These are phyloP conservation scores for Drosophila suzukii DNA, from an alignment of 1,140 invertebrate genomes.

Conservation along the genomic window DNA sequence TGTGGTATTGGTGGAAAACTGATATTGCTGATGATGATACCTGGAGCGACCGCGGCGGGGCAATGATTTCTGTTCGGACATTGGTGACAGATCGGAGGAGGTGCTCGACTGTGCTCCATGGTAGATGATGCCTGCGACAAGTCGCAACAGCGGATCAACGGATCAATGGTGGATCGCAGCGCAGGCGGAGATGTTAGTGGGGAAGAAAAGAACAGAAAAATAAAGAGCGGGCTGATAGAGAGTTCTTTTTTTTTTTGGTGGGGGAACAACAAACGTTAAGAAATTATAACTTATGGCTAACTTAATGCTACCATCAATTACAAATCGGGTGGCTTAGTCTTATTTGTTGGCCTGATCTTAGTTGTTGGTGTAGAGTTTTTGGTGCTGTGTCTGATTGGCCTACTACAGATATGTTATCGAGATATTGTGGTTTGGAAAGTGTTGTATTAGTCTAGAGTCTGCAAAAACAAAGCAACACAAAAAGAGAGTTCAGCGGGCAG, in stretches of 20 bases:
- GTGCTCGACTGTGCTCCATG: conserved; percentile 91
- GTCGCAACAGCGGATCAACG: conserved; percentile 14
- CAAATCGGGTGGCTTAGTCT: conserved; percentile 30
- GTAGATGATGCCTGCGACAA: conserved; percentile 88
- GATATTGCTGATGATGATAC: conserved; percentile 86
- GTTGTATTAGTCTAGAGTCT: conserved; percentile 83
- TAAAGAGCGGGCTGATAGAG: conserved; percentile 64
- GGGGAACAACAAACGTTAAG: conserved; percentile 5
- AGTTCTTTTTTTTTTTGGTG: conserved; percentile 44
- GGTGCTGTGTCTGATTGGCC: conserved; percentile 43
- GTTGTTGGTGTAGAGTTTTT: conserved; percentile 33
- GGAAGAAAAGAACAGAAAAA: conserved; percentile 72
- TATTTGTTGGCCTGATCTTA: conserved; percentile 46
- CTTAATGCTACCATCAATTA: conserved; percentile 24
- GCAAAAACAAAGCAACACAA: conserved; percentile 71
- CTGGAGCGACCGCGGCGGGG: conserved; percentile 89
- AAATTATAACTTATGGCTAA: conserved; percentile 42
- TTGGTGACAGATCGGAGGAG: conserved; percentile 91
- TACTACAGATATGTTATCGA: conserved; percentile 84
- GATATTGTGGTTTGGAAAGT: conserved; percentile 84
- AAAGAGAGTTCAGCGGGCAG: conserved; percentile 57
- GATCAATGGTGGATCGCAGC: conserved; percentile 42
- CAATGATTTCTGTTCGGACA: conserved; percentile 91
- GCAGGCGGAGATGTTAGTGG: conserved; percentile 36
- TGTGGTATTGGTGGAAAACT: conserved; percentile 85